phyloP scores from a whole-genome alignment of 2,888 invertebrate genomes.

The Sinotaia quadrata region DNA sequence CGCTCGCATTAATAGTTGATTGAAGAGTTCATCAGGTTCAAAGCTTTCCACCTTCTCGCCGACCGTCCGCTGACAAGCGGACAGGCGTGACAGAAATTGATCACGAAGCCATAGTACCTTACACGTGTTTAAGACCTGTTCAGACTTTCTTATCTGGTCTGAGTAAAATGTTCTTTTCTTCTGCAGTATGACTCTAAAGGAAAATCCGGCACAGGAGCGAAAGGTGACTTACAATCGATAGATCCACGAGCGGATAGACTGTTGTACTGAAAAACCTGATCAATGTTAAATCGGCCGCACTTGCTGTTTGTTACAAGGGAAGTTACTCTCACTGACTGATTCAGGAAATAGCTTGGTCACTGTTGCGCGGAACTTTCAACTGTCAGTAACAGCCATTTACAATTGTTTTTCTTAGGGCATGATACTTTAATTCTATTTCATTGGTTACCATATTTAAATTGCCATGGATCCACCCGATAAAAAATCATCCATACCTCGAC shows the following conservation, averaged over 20 bases:
- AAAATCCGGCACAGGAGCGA: conserved; percentile 5
- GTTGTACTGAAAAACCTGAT: conserved; percentile 9
- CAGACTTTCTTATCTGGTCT: conserved; percentile 1
- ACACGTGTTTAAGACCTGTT: not conserved
- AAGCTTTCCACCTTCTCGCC: conserved; percentile 30
- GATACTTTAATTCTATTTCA: not conserved
- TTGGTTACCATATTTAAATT: not conserved
- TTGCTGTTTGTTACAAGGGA: conserved; percentile 7
- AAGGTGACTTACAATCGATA: conserved; percentile 12
- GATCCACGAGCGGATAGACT: not conserved
- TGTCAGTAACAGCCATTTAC: not conserved
- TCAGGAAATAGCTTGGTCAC: conserved; percentile 16
- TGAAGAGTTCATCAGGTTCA: conserved; percentile 28
- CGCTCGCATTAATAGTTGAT: conserved; percentile 31
- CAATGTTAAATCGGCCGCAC: conserved; percentile 10
- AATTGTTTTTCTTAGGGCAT: not conserved
- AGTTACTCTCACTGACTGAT: conserved; percentile 7
- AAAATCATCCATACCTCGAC: conserved; percentile 23
- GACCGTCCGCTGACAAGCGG: conserved; percentile 1
- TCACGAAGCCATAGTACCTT: not conserved
- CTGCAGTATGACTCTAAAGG: not conserved
- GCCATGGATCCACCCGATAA: conserved; percentile 3
- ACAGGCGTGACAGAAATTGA: conserved; percentile 7
- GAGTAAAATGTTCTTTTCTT: not conserved
- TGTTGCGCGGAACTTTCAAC: conserved; percentile 20